Evolutionary conservation across 2,113 vertebrate species (phyloP).

Genomic region (Cynocephalus volans): DNA sequence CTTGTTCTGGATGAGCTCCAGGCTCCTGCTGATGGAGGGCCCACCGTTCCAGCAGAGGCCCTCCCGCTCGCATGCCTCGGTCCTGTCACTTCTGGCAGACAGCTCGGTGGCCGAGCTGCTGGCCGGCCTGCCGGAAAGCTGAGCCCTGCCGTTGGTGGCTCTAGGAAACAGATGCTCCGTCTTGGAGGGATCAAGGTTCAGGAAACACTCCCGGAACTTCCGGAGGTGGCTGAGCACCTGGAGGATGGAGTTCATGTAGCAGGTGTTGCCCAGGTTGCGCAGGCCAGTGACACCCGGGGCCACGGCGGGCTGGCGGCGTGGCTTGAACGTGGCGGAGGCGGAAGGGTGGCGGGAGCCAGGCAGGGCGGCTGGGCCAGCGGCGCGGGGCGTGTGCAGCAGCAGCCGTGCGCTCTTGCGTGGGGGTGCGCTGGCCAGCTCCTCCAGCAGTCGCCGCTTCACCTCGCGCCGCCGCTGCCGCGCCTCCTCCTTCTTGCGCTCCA

Average conservation of each 20-base stretch:
- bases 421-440: conserved; percentile 95
- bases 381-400: conserved; percentile 92
- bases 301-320: conserved; percentile 90
- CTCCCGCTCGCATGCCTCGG: conserved; percentile 86
- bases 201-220: conserved; percentile 99
- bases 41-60: conserved; percentile 89
- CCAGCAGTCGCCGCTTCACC: conserved; percentile 95
- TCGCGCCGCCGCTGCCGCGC: conserved; percentile 93
- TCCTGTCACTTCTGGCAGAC: conserved; percentile 85
- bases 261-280: conserved; percentile 98
- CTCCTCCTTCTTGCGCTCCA: conserved; percentile 92
- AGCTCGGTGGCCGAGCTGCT: conserved; percentile 86
- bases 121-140: conserved; percentile 87
- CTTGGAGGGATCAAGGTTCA: conserved; percentile 97
- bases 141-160: conserved; percentile 91
- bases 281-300: conserved; percentile 98
- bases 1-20: conserved; percentile 96
- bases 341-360: conserved; percentile 83
- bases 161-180: conserved; percentile 97
- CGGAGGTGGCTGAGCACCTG: conserved; percentile 99
- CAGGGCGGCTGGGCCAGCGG: conserved; percentile 90
- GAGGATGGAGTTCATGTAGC: conserved; percentile 99
- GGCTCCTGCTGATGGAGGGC: conserved; percentile 88
- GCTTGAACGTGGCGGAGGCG: conserved; percentile 85
- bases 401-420: conserved; percentile 97